Percentiles rank a stretch among this genome's conserved stretches.
phyloP scores from a whole-genome alignment of 2,797 vertebrate genomes.

The Phylloscopus collybita region DNA sequence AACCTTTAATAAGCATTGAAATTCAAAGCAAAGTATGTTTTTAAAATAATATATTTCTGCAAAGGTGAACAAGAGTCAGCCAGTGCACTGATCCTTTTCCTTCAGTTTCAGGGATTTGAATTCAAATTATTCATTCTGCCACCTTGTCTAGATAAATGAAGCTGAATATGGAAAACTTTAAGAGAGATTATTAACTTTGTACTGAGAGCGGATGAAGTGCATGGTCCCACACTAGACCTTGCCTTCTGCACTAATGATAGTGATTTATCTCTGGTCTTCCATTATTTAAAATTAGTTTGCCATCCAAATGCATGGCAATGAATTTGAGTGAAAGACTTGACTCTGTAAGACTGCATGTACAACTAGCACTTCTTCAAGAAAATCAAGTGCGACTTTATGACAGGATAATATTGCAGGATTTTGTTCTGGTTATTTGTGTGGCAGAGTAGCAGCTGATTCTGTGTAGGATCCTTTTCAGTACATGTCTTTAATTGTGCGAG shows the following conservation, averaged over 20 bases:
- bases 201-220: neutral
- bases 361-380: neutral
- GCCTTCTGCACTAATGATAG: neutral
- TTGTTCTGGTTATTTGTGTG: neutral
- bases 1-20: slow-evolving; percentile 24
- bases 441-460: neutral
- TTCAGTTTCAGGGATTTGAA: neutral
- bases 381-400: neutral
- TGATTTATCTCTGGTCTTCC: neutral
- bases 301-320: neutral
- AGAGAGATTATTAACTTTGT: slow-evolving; percentile 8
- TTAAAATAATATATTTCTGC: neutral
- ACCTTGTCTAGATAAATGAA: slow-evolving; percentile 8
- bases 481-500: neutral
- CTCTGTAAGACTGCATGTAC: neutral
- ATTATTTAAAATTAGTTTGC: slow-evolving; percentile 22
- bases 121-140: slow-evolving; percentile 25
- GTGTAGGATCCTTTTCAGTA: neutral
- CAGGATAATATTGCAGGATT: neutral
- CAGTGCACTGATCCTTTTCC: neutral
- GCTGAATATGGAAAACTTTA: neutral
- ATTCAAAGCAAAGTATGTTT: slow-evolving; percentile 2
- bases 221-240: neutral
- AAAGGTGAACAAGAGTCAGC: neutral
- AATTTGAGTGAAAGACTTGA: neutral